Evolutionary conservation across 2,797 vertebrate species (phyloP).

Genomic region (Choloepus didactylus): DNA sequence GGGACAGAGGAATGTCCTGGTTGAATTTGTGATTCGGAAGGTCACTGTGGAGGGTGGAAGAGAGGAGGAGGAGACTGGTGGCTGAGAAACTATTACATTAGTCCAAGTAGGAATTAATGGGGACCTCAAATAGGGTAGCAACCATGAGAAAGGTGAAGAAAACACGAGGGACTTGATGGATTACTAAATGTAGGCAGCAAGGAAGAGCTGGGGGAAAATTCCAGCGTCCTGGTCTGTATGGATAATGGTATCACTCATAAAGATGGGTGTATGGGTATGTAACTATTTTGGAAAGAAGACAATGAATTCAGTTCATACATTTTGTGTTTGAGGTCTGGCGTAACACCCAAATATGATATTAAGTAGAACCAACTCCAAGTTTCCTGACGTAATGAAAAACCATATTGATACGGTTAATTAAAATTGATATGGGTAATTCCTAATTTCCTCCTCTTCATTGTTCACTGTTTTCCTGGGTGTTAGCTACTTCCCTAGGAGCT

Average conservation of each 20-base stretch:
- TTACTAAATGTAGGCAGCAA: background rate
- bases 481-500: background rate
- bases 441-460: background rate
- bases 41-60: background rate
- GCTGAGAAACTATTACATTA: background rate
- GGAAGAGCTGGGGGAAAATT: background rate
- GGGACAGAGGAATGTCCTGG: background rate
- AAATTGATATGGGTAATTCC: background rate
- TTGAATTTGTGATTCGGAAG: background rate
- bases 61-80: background rate
- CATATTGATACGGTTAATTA: background rate
- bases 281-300: constrained; percentile 18
- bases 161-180: background rate
- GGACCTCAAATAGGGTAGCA: background rate
- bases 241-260: background rate
- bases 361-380: background rate
- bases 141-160: background rate
- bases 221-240: background rate
- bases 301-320: constrained; percentile 4
- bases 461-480: background rate
- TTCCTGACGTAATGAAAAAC: background rate
- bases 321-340: background rate
- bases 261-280: background rate
- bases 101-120: background rate
- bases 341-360: background rate